Conservation (phyloP, 2,113 vertebrate genomes). For the Eulacestoma nigropectus region DNA sequence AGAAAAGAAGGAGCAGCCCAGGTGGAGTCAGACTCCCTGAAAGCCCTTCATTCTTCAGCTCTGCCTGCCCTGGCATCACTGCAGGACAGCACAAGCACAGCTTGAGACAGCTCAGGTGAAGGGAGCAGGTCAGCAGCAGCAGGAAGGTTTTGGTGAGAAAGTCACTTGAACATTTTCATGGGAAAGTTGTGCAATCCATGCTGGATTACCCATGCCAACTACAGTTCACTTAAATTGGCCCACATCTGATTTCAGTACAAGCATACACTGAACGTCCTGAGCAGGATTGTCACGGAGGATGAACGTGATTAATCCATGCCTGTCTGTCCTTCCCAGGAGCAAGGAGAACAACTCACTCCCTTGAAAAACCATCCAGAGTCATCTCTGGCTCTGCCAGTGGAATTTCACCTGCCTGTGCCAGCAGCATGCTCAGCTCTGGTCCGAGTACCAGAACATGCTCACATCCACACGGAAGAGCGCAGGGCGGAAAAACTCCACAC, state of each 20-base stretch:
- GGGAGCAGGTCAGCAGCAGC: not conserved
- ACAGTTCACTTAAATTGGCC: not conserved
- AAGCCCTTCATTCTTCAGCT: constrained; percentile 4
- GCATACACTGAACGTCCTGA: not conserved
- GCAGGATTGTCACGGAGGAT: not conserved
- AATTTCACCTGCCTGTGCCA: constrained; percentile 34
- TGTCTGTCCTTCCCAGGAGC: not conserved
- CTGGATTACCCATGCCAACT: not conserved
- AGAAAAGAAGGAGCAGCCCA: constrained; percentile 6
- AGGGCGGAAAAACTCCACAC: not conserved
- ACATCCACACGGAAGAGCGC: not conserved
- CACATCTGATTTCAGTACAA: not conserved
- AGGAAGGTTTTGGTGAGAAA: not conserved
- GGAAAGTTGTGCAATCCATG: not conserved
- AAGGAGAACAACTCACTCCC: not conserved
- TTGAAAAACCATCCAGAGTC: not conserved
- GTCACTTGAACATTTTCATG: not conserved
- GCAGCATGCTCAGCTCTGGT: not conserved
- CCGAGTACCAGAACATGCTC: not conserved
- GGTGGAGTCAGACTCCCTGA: not conserved
- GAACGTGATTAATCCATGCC: not conserved
- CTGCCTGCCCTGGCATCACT: not conserved
- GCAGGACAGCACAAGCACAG: not conserved
- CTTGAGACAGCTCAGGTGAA: not conserved
- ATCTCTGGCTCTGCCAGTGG: not conserved